Conservation (phyloP, 2,113 vertebrate species). For the Podarcis cretensis region DNA sequence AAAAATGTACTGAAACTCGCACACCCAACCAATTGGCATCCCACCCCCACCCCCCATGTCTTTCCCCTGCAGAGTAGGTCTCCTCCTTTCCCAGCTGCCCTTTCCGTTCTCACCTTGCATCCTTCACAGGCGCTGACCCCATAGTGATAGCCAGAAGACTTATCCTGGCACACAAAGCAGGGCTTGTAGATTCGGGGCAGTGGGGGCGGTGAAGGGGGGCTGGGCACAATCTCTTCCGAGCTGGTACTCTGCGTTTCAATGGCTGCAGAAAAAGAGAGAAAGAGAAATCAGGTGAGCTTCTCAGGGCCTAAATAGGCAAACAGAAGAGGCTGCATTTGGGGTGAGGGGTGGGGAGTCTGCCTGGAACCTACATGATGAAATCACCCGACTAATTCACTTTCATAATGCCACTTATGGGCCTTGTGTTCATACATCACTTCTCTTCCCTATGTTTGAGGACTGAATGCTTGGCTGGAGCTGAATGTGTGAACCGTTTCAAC, state of each 20-base stretch:
- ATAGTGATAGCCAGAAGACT: constrained; percentile 98
- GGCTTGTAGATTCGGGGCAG: constrained; percentile 97
- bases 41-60: too few relatives aligned
- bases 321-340: background rate
- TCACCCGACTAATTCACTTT: background rate
- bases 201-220: constrained; percentile 93
- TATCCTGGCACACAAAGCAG: constrained; percentile 98
- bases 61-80: background rate
- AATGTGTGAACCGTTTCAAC: background rate
- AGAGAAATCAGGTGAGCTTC: background rate
- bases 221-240: constrained; percentile 96
- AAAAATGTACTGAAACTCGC: background rate
- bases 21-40: too few relatives aligned
- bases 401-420: background rate
- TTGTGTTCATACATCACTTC: background rate
- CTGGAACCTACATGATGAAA: background rate
- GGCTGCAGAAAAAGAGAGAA: constrained; percentile 74
- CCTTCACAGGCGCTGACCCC: constrained; percentile 98
- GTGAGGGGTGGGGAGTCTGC: background rate
- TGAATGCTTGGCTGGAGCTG: background rate
- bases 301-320: background rate
- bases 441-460: background rate
- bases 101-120: constrained; percentile 90
- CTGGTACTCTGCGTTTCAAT: constrained; percentile 98
- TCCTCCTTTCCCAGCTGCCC: background rate